Evolutionary conservation across 2,888 invertebrate species (phyloP).

Genomic region (Mesorhabditis belari): DNA sequence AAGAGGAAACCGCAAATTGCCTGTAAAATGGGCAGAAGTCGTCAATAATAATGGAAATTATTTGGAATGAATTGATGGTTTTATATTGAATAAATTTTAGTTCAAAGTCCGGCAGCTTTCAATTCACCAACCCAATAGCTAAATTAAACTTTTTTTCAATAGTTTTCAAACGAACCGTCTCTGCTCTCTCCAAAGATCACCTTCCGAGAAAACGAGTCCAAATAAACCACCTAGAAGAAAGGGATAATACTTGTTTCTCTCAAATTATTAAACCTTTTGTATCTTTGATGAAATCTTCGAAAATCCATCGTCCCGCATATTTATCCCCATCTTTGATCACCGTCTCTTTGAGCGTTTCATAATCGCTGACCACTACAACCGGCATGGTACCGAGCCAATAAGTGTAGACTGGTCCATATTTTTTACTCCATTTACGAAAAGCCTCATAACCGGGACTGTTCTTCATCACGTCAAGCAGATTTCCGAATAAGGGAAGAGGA

Average conservation of each 20-base stretch:
- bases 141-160: no score
- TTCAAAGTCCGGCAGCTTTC: no score
- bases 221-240: constrained; percentile 18
- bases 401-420: constrained; percentile 21
- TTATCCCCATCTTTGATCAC: constrained; percentile 24
- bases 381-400: constrained; percentile 21
- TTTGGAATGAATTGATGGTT: no score
- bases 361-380: constrained; percentile 12
- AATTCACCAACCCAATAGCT: no score
- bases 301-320: constrained; percentile 10
- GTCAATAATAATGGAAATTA: no score
- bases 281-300: constrained; percentile 10
- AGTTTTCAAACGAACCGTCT: constrained; percentile 5
- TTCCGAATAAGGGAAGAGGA: constrained; percentile 19
- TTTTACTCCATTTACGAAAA: constrained; percentile 7
- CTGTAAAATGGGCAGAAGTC: no score
- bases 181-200: constrained; percentile 19
- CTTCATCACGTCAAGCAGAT: constrained; percentile 7
- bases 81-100: no score
- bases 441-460: constrained; percentile 17
- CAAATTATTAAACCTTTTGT: no score
- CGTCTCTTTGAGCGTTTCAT: constrained; percentile 16
- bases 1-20: no score
- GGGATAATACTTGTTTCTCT: no score
- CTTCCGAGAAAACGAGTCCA: constrained; percentile 19